These are phyloP conservation scores for Lypha dubia DNA, from an alignment of 2,888 invertebrate species.

Conservation along the genomic window DNA sequence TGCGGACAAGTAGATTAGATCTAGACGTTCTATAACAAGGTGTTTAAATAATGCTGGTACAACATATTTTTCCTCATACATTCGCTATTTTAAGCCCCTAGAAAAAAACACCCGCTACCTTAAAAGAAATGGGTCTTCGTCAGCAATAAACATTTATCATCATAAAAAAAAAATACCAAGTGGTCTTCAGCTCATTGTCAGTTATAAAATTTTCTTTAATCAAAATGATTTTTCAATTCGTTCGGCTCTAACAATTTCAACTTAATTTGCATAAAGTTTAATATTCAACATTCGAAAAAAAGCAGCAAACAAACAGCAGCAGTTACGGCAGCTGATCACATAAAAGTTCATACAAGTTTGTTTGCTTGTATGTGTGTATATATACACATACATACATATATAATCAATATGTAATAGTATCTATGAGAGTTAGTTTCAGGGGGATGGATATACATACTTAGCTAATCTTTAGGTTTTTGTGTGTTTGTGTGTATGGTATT, in stretches of 20 bases:
- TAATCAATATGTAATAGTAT: slow-evolving; percentile 27
- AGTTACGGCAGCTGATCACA: slow-evolving; percentile 61
- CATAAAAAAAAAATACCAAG: slow-evolving; percentile 10
- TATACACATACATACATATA: neutral
- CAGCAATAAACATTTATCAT: slow-evolving; percentile 49
- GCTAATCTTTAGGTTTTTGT: neutral
- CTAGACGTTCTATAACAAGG: no score
- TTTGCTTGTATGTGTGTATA: neutral
- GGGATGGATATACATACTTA: no score
- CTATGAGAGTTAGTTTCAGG: neutral
- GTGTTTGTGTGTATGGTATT: neutral
- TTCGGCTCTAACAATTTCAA: slow-evolving; percentile 72
- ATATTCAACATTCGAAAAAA: slow-evolving; percentile 22
- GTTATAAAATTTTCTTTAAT: slow-evolving; percentile 58
- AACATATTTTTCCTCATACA: no score
- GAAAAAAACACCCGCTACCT: neutral
- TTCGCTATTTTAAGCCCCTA: no score
- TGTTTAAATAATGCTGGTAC: no score
- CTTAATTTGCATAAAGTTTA: slow-evolving; percentile 68
- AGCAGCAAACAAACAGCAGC: slow-evolving; percentile 35
- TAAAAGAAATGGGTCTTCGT: slow-evolving; percentile 7
- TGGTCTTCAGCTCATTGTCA: slow-evolving; percentile 50
- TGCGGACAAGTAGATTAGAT: no score
- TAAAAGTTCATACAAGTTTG: slow-evolving; percentile 15
- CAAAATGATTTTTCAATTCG: slow-evolving; percentile 78